Conservation (phyloP, 2,888 invertebrate species). For the Macaria notata region DNA sequence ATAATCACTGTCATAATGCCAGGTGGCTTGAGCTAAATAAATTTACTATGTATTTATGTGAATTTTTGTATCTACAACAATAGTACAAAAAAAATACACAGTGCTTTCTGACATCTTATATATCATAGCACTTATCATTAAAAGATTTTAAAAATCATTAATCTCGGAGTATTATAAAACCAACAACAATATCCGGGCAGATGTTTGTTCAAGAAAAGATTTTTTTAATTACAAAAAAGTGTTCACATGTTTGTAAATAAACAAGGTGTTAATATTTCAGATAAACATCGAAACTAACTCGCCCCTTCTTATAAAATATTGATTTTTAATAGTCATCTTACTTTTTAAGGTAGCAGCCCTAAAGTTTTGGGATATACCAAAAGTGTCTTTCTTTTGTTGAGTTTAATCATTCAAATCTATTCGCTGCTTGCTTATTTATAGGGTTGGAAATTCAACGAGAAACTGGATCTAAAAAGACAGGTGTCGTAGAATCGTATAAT, state of each 20-base stretch:
- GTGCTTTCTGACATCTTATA: too few species aligned
- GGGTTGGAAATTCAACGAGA: slow-evolving; percentile 31
- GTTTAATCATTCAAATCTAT: slow-evolving; percentile 30
- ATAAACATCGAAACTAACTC: slow-evolving; percentile 69
- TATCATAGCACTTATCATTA: too few species aligned
- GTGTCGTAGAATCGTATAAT: slow-evolving; percentile 64
- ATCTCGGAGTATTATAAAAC: slow-evolving; percentile 39
- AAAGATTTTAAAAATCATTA: slow-evolving; percentile 43
- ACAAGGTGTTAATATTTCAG: slow-evolving; percentile 77
- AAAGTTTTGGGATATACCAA: slow-evolving; percentile 66
- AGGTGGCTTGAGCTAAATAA: too few species aligned
- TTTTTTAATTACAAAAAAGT: slow-evolving; percentile 52
- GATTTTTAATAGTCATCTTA: slow-evolving; percentile 75
- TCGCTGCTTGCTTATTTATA: slow-evolving; percentile 26
- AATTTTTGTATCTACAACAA: too few species aligned
- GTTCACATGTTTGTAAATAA: slow-evolving; percentile 59
- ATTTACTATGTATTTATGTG: too few species aligned
- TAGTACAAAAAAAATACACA: too few species aligned
- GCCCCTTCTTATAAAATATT: slow-evolving; percentile 74
- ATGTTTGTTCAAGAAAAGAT: slow-evolving; percentile 53
- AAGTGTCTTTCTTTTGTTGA: slow-evolving; percentile 55
- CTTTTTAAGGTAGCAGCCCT: slow-evolving; percentile 74
- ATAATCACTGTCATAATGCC: too few species aligned
- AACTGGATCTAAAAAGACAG: slow-evolving; percentile 56
- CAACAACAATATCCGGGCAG: slow-evolving; percentile 63